Evolutionary conservation across 2,888 invertebrate genomes (phyloP), one percentile per base, ranked within the genome.

Genomic region (Heliothis peltigera): DNA sequence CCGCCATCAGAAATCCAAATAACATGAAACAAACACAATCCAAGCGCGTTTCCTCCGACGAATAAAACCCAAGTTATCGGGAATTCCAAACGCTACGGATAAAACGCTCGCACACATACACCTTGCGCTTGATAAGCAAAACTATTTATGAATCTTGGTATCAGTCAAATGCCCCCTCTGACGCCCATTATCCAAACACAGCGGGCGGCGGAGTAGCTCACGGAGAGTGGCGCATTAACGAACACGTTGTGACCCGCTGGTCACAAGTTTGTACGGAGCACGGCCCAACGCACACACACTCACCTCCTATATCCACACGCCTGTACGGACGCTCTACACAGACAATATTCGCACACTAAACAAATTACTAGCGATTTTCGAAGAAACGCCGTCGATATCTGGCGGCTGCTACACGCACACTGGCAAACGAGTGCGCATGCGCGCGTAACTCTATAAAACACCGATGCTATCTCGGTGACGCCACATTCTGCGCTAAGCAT

Each of bases 321-420:
- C 52, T 65, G 63, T 81, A 57, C 54, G 83, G 69, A 83, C 73
- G 68, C 80, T 85, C 83, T 42, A 87, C 86, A 52, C 48, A 49
- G 65, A 75, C 80, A 80, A 72, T 64, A 35, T 55, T 79, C 82
- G 25, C 84, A 80, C 83, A 89, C 89, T 72, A 56, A 55, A 18
- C 61, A 76, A 84, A 80, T 77, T 77, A 79, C 73, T 79, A 70
- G 84, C 79, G 84, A 67, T 84, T 87, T 94, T 93, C 93, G 87
- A 82, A 87, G 92, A 94, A 94, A 87, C 84, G 80, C 85, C 86
- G 76, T 80, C 83, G 75, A 80, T 79, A 89, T 85, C 84, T 71
- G 62, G 74, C 80, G 79, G 81, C 81, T 84, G 84, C 79, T 48
- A n/a, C 80, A 85, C 90, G 64, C 92, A 91, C 93, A 94, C 93